Evolutionary conservation across 2,888 invertebrate species (phyloP).

Genomic region (Cephalotes varians): DNA sequence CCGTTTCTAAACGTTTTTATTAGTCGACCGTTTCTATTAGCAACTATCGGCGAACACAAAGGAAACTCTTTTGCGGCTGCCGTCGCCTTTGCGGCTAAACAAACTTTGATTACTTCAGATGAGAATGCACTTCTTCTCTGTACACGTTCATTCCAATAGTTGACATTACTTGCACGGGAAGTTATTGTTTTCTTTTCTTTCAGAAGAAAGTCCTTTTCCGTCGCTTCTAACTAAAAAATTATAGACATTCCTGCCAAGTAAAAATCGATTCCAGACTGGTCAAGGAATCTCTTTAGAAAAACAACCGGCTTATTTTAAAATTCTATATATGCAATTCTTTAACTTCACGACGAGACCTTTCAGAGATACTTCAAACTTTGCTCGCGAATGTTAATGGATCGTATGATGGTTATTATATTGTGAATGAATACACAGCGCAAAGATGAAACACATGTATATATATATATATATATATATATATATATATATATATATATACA

Average conservation of each 20-base stretch:
- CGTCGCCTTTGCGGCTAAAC: neutral
- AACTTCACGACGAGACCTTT: neutral
- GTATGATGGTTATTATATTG: neutral
- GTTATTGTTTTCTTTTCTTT: neutral
- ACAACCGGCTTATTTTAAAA: slow-evolving; percentile 14
- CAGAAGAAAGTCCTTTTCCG: neutral
- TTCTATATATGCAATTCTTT: slow-evolving; percentile 1
- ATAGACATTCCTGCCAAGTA: neutral
- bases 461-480: neutral
- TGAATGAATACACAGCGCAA: neutral
- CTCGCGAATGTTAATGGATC: neutral
- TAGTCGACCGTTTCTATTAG: neutral
- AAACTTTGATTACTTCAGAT: neutral
- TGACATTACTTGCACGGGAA: neutral
- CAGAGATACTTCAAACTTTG: neutral
- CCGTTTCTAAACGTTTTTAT: neutral
- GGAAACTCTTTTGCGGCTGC: neutral
- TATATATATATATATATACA: no score
- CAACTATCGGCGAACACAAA: neutral
- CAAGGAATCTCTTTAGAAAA: slow-evolving; percentile 15
- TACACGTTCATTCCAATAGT: neutral
- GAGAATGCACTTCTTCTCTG: neutral
- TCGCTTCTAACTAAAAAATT: neutral
- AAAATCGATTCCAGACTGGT: neutral
- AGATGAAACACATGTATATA: neutral